Percentiles rank a stretch among this genome's conserved stretches.
Evolutionary conservation across 2,888 invertebrate genomes (phyloP).

Genomic region (Chloromyia formosa): DNA sequence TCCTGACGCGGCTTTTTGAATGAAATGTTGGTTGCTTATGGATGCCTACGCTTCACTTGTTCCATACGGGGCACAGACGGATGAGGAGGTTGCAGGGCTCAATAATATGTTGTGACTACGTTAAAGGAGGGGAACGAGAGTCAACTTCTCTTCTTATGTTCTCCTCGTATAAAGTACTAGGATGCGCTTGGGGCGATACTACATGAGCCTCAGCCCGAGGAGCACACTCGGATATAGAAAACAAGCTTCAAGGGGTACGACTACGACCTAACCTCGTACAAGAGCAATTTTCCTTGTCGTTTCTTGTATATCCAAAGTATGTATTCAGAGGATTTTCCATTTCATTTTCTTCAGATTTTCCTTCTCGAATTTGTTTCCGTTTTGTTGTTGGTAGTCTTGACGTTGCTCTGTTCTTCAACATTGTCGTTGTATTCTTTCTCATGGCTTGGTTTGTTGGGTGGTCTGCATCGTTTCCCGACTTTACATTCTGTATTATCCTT

Average conservation of each 20-base stretch:
- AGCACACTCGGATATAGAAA: constrained; percentile 19
- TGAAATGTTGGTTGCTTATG: constrained; percentile 31
- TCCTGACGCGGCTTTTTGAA: constrained; percentile 14
- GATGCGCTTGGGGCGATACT: constrained; percentile 29
- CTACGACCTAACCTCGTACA: constrained; percentile 38
- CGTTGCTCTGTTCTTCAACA: background rate
- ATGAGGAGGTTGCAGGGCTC: constrained; percentile 16
- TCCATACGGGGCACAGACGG: background rate
- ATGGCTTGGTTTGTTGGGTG: background rate
- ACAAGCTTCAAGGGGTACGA: constrained; percentile 37
- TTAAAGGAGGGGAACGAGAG: constrained; percentile 32
- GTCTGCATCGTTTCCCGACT: constrained; percentile 19
- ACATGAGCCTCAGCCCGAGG: background rate
- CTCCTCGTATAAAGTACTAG: constrained; percentile 35
- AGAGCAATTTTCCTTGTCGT: constrained; percentile 29
- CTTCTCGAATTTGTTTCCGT: background rate
- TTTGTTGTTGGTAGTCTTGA: background rate
- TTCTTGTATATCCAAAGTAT: background rate
- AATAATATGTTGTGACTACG: constrained; percentile 15
- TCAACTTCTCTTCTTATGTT: constrained; percentile 7
- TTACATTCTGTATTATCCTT: constrained; percentile 21
- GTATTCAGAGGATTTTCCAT: constrained; percentile 12
- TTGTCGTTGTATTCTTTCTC: background rate
- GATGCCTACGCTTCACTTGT: constrained; percentile 1
- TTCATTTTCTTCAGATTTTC: constrained; percentile 7